Evolutionary conservation across 2,888 invertebrate species (phyloP).

Genomic region (Monopis laevigella): DNA sequence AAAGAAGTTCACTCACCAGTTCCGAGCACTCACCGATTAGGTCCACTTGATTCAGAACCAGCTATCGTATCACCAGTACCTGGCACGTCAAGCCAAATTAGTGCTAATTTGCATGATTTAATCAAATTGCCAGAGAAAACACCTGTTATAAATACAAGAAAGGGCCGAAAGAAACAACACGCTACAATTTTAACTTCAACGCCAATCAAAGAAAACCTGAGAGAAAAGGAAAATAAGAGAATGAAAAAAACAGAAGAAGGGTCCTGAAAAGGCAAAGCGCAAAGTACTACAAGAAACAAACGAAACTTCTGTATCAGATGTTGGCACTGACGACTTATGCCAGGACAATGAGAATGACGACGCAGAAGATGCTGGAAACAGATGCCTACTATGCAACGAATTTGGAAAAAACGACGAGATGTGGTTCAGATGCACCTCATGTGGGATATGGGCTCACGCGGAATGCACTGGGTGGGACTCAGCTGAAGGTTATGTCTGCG

Average conservation of each 20-base stretch:
- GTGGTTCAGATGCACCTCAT: too few species aligned
- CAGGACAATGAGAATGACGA: background rate
- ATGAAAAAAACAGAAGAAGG: conserved; percentile 17
- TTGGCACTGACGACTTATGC: conserved; percentile 13
- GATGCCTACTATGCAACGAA: too few species aligned
- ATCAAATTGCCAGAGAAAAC: conserved; percentile 21
- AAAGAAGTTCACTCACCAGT: conserved; percentile 21
- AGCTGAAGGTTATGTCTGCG: conserved; percentile 20
- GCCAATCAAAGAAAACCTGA: conserved; percentile 19
- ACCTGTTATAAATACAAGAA: conserved; percentile 20
- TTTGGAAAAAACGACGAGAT: too few species aligned
- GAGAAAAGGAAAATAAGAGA: conserved; percentile 20
- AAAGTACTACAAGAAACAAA: conserved; percentile 20
- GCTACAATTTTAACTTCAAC: too few species aligned
- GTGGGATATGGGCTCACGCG: too few species aligned
- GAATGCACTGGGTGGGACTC: conserved; percentile 22
- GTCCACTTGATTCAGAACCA: conserved; percentile 19
- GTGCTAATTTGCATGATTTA: conserved; percentile 22
- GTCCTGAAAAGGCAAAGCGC: conserved; percentile 19
- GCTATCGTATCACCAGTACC: conserved; percentile 18
- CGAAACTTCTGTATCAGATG: conserved; percentile 15
- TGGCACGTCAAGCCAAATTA: conserved; percentile 18
- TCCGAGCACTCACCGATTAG: conserved; percentile 18
- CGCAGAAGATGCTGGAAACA: too few species aligned
- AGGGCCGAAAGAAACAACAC: conserved; percentile 25